Evolutionary conservation across 2,113 vertebrate species (phyloP).

Genomic region (Oncorhynchus nerka): DNA sequence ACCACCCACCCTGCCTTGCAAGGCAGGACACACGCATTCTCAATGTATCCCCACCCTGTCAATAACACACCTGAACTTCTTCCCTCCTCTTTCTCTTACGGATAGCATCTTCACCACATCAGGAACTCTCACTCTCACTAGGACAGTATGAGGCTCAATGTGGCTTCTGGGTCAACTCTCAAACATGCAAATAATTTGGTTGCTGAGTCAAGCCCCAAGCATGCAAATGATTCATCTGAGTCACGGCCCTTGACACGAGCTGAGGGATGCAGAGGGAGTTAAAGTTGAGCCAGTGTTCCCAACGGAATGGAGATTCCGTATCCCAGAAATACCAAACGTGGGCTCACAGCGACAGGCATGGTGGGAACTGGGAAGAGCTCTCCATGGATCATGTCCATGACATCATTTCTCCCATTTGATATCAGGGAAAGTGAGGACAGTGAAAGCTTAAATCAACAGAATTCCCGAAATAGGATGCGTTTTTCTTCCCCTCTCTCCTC

Average conservation of each 20-base stretch:
- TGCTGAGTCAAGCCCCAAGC: background rate
- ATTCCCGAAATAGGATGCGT: conserved; percentile 32
- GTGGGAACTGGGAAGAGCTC: conserved; percentile 3
- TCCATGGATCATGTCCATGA: conserved; percentile 29
- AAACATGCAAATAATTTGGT: conserved; percentile 8
- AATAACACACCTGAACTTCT: background rate
- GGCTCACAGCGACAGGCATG: conserved; percentile 16
- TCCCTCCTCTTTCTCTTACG: background rate
- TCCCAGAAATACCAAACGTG: conserved; percentile 40
- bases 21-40: background rate
- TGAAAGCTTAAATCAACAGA: conserved; percentile 40
- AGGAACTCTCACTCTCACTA: background rate
- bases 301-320: conserved; percentile 5
- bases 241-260: conserved; percentile 34
- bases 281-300: conserved; percentile 17
- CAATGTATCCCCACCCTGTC: background rate
- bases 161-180: conserved; percentile 26
- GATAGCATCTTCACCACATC: conserved; percentile 12
- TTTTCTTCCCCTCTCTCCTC: background rate
- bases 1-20: background rate
- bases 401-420: conserved; percentile 31
- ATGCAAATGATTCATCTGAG: conserved; percentile 57
- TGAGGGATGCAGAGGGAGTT: conserved; percentile 42
- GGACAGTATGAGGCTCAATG: too few species aligned
- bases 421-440: conserved; percentile 18